Evolutionary conservation across 2,797 vertebrate species (phyloP).

Genomic region (Sandelia bainsii): DNA sequence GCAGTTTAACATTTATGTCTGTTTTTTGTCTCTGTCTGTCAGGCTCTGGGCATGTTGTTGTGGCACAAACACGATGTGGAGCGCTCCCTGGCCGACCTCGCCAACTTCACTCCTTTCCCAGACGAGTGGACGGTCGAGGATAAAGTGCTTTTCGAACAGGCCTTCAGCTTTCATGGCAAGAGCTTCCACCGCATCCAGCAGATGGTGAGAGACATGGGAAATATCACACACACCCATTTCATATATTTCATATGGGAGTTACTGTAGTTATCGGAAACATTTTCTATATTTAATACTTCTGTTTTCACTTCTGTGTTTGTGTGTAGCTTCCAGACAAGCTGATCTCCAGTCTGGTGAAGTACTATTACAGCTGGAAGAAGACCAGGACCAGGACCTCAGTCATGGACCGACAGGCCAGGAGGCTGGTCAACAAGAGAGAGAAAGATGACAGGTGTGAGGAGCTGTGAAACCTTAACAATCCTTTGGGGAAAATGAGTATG

Average conservation of each 20-base stretch:
- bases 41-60: slow-evolving; percentile 94
- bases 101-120: slow-evolving; percentile 95
- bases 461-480: neutral
- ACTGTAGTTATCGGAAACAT: neutral
- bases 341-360: slow-evolving; percentile 93
- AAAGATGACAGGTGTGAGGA: slow-evolving; percentile 88
- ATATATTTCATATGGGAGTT: neutral
- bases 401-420: slow-evolving; percentile 93
- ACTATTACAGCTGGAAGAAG: slow-evolving; percentile 97
- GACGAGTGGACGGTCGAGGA: slow-evolving; percentile 96
- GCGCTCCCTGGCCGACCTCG: slow-evolving; percentile 91
- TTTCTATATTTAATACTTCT: neutral
- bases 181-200: slow-evolving; percentile 96
- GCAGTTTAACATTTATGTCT: too few relatives aligned
- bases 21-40: neutral
- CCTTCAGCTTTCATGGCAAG: slow-evolving; percentile 96
- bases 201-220: slow-evolving; percentile 85
- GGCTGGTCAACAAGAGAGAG: slow-evolving; percentile 89
- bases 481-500: neutral
- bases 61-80: slow-evolving; percentile 97
- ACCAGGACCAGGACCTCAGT: slow-evolving; percentile 92
- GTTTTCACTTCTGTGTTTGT: slow-evolving; percentile 9
- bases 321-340: slow-evolving; percentile 92
- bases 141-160: slow-evolving; percentile 95
- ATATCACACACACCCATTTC: neutral